Evolutionary conservation across 2,797 vertebrate species (phyloP), one percentile per base, ranked within the genome.

Genomic region (Chanos chanos): DNA sequence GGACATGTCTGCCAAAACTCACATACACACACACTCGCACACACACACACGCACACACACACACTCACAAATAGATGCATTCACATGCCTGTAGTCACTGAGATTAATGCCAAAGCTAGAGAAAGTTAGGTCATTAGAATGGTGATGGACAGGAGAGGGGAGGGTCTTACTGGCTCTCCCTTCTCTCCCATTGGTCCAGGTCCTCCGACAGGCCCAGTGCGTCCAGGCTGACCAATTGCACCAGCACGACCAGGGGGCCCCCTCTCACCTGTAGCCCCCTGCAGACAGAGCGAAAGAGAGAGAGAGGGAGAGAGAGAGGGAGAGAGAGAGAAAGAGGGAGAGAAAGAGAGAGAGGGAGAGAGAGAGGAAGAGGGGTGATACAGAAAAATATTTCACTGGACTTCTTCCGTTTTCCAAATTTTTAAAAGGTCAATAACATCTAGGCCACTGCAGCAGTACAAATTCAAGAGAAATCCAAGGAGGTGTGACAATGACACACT

Each of bases 111-210:
- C n/a, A n/a, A n/a, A n/a, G n/a, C 36, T 15, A 16, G 2, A 39
- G n/a, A 39, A 36, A 16, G 1, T 4, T 16, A 27, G 28, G 27
- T 53, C 48, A 5, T 48, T 7, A 22, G n/a, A n/a, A n/a, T n/a
- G n/a, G 4, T 22, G 3, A 37, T 31, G 27, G 22, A n/a, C 2
- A 4, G 13, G 30, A 39, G 22, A 31, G 41, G 44, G 37, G 52
- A 1, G 18, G 19, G 45, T 90, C 84, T 92, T 86, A 99, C 96
- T 41, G 94, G 95, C 15, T 95, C 87, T 53, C 96, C 95, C 76
- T 99, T 99, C 84, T 99, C 96, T 72, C 96, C 96, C 59, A 93
- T 88, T 0, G 96, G 92, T 69, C 96, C 96, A 0, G 91, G 83
- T 51, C 92, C 93, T n/a, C 96, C 96, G 34, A 92, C 82, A 0